Evolutionary conservation across 1,140 invertebrate genomes (phyloP).

Genomic region (Chironomus tepperi): DNA sequence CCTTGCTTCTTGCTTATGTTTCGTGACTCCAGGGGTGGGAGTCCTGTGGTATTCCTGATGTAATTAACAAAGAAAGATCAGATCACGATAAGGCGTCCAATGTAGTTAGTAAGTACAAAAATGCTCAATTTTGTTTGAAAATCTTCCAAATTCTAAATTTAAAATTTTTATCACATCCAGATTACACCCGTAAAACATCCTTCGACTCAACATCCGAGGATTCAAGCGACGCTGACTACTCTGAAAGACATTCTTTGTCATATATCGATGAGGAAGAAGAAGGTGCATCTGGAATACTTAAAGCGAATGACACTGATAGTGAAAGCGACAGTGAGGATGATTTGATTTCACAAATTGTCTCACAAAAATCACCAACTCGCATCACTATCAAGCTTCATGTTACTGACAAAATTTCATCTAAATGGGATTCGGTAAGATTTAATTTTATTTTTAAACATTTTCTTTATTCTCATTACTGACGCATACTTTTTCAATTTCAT

Average conservation of each 20-base stretch:
- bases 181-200: constrained; percentile 45
- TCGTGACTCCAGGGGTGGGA: constrained; percentile 49
- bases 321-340: constrained; percentile 48
- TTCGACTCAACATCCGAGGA: constrained; percentile 39
- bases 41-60: constrained; percentile 83
- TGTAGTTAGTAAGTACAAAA: constrained; percentile 43
- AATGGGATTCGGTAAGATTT: constrained; percentile 67
- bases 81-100: constrained; percentile 47
- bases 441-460: neutral
- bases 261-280: constrained; percentile 28
- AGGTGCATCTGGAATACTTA: constrained; percentile 31
- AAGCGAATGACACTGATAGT: constrained; percentile 33
- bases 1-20: neutral
- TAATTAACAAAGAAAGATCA: constrained; percentile 44
- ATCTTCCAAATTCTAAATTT: neutral
- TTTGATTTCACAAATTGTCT: constrained; percentile 35
- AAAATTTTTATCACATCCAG: constrained; percentile 39
- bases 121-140: constrained; percentile 17
- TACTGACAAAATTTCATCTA: constrained; percentile 62
- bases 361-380: constrained; percentile 51
- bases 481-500: no score
- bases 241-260: constrained; percentile 29
- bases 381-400: constrained; percentile 69
- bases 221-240: constrained; percentile 30
- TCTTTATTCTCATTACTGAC: no score